phyloP scores from a whole-genome alignment of 1,140 invertebrate species.

The Notospermus geniculatus region DNA sequence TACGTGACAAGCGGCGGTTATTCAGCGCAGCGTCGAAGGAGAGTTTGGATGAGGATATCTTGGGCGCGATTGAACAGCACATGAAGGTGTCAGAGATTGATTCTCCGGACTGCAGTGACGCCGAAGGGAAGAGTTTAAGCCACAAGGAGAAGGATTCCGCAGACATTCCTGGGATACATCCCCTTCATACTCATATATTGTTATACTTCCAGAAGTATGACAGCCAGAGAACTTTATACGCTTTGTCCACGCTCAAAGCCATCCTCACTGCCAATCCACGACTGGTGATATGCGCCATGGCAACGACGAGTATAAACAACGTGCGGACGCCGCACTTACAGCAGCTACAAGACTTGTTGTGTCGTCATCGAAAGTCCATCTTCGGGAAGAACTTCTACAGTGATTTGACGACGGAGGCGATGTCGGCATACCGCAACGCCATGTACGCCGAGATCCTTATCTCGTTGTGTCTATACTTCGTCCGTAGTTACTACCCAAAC shows the following conservation, averaged over 20 bases:
- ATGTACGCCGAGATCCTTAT: constrained; percentile 84
- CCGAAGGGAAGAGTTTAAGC: constrained; percentile 42
- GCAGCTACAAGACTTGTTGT: constrained; percentile 66
- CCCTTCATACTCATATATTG: constrained; percentile 79
- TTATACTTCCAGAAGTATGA: constrained; percentile 81
- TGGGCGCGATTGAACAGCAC: constrained; percentile 33
- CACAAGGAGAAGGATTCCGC: constrained; percentile 44
- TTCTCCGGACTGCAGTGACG: constrained; percentile 40
- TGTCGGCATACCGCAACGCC: constrained; percentile 64
- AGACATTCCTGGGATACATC: constrained; percentile 66
- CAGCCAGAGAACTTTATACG: constrained; percentile 72
- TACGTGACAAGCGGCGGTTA: not conserved
- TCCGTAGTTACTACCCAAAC: constrained; percentile 79
- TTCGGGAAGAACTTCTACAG: constrained; percentile 77
- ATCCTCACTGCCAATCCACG: constrained; percentile 72
- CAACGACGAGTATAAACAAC: constrained; percentile 67
- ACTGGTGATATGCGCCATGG: constrained; percentile 70
- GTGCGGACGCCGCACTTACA: constrained; percentile 54
- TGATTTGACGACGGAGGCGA: constrained; percentile 60
- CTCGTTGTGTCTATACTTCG: constrained; percentile 75
- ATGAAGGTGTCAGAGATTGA: constrained; percentile 34
- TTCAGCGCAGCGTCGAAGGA: constrained; percentile 26
- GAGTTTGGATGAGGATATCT: constrained; percentile 39
- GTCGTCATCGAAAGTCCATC: constrained; percentile 77
- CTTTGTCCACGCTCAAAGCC: constrained; percentile 72